Percentiles rank a stretch among this genome's conserved stretches.
Evolutionary conservation across 2,888 invertebrate genomes (phyloP).

Genomic region (Polydrusus pterygomalis): DNA sequence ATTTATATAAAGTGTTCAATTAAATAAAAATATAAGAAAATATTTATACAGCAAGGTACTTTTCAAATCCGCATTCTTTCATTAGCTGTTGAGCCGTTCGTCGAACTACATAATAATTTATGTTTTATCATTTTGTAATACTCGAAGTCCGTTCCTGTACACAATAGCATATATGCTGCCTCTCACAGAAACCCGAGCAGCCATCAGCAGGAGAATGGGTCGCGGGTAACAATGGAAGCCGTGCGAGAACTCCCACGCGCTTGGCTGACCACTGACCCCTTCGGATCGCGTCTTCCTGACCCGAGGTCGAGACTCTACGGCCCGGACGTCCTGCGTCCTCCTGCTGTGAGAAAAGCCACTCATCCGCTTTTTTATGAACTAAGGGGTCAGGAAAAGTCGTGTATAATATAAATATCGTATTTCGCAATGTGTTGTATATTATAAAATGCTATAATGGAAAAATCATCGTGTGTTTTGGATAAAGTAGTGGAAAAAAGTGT

Average conservation of each 20-base stretch:
- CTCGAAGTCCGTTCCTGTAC: constrained; percentile 17
- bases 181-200: constrained; percentile 37
- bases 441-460: too few species aligned
- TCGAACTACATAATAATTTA: too few species aligned
- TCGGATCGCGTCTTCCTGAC: constrained; percentile 54
- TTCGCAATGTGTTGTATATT: too few species aligned
- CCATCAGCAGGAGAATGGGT: constrained; percentile 41
- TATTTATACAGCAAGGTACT: too few species aligned
- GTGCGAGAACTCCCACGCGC: constrained; percentile 71
- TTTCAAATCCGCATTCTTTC: too few species aligned
- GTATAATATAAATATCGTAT: not conserved
- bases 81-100: too few species aligned
- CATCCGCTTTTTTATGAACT: constrained; percentile 43
- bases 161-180: constrained; percentile 1
- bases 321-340: constrained; percentile 51
- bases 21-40: too few species aligned
- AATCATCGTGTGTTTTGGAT: too few species aligned
- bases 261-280: constrained; percentile 57
- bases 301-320: constrained; percentile 31
- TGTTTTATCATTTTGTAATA: not conserved
- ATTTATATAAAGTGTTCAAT: too few species aligned
- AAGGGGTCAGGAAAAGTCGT: constrained; percentile 1
- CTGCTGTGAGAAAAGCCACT: constrained; percentile 54
- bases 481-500: too few species aligned
- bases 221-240: constrained; percentile 59